Percentiles rank a stretch among this genome's conserved stretches.
These are phyloP conservation scores for Pilophorus perplexus DNA, from an alignment of 2,888 invertebrate species.

Conservation along the genomic window DNA sequence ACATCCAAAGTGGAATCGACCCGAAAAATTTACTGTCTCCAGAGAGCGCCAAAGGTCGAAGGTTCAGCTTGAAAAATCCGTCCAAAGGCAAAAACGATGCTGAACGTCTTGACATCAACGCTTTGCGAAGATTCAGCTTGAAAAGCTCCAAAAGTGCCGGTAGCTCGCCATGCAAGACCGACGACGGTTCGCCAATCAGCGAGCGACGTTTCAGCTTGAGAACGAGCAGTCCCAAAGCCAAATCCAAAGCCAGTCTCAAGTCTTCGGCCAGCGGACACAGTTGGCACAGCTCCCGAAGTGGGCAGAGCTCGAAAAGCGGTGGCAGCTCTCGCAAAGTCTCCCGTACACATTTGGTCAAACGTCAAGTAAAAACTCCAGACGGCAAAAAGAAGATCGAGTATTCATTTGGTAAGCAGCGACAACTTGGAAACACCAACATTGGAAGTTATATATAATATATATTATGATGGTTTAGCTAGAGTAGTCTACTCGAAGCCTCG, in stretches of 20 bases:
- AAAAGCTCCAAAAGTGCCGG: neutral
- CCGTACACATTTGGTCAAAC: conserved; percentile 23
- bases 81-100: neutral
- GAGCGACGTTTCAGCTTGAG: conserved; percentile 8
- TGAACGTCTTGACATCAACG: neutral
- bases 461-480: no score
- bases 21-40: neutral
- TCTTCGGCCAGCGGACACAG: neutral
- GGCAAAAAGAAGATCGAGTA: conserved; percentile 34
- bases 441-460: no score
- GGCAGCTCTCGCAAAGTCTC: neutral
- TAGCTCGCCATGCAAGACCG: neutral
- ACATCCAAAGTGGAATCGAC: neutral
- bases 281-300: neutral
- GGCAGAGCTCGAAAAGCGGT: neutral
- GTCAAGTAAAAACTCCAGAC: conserved; percentile 25
- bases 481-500: no score
- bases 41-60: neutral
- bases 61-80: neutral
- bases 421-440: no score
- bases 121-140: conserved; percentile 22
- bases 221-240: neutral
- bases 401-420: conserved; percentile 27
- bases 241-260: neutral
- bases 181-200: conserved; percentile 15